Evolutionary conservation across 1,140 invertebrate genomes (phyloP).

Genomic region (Drosophila biarmipes): DNA sequence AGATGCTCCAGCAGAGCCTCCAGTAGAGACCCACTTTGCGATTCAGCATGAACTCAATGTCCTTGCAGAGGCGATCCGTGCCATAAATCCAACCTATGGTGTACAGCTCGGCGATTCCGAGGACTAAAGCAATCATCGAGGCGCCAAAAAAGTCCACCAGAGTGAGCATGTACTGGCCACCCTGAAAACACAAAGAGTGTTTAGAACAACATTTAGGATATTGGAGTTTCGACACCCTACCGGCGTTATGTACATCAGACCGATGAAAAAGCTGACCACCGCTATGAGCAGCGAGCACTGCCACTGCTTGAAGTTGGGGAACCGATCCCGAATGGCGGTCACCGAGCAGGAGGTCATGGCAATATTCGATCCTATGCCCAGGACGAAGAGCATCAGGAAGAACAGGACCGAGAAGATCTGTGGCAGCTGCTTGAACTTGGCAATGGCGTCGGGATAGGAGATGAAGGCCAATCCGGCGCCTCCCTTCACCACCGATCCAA

Average conservation of each 20-base stretch:
- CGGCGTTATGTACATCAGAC: slow-evolving; percentile 90
- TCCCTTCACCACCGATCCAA: slow-evolving; percentile 86
- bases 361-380: slow-evolving; percentile 91
- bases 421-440: slow-evolving; percentile 91
- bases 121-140: slow-evolving; percentile 89
- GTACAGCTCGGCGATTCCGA: slow-evolving; percentile 88
- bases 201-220: neutral
- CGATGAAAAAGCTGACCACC: slow-evolving; percentile 87
- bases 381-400: slow-evolving; percentile 94
- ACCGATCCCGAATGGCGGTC: slow-evolving; percentile 90
- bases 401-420: slow-evolving; percentile 95
- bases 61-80: slow-evolving; percentile 87
- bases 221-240: slow-evolving; percentile 83
- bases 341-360: slow-evolving; percentile 89
- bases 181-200: slow-evolving; percentile 85
- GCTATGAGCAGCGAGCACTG: slow-evolving; percentile 86
- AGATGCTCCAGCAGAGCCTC: slow-evolving; percentile 92
- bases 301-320: slow-evolving; percentile 87
- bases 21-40: slow-evolving; percentile 90
- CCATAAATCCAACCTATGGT: slow-evolving; percentile 90
- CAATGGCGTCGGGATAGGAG: slow-evolving; percentile 95
- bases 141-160: slow-evolving; percentile 92
- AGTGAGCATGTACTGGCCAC: slow-evolving; percentile 91
- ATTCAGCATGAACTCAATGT: slow-evolving; percentile 90
- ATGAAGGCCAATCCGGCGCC: slow-evolving; percentile 93